Base-by-base conservation (phyloP, 2,797 vertebrate species). In the Clarias pachynema region DNA sequence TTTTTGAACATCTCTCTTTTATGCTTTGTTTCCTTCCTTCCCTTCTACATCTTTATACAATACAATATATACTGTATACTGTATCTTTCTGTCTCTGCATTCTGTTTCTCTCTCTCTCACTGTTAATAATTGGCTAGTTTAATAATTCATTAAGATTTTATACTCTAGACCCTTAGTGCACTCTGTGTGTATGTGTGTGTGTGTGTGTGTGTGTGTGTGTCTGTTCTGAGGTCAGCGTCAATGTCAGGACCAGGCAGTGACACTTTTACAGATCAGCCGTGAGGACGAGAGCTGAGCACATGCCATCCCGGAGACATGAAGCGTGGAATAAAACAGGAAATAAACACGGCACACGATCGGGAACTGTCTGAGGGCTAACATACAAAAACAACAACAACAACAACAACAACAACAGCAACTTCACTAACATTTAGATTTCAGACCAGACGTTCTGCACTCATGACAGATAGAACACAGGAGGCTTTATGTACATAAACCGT, bases 131-230 rank as follows among this genome's bases (percentile, higher is more conserved):
- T 44, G 44, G 44, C 29, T 16, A 31, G 22, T 34, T 65, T 31
- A 66, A 66, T 66, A 31, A 31, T 31, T 66, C 65, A 66, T 66
- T 26, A 66, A 29, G 29, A 18, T 66, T 66, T 65, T 34, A 31
- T 29, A 31, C 65, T 66, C 65, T 14, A 66, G 29, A 66, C 65
- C 26, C 15, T 65, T 65, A 26, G n/a, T 63, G n/a, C 62, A 26
- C 62, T n/a, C 24, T 63, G 10, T 63, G 24, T 63, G 60, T 63
- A 24, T 26, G 60, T 63, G 20, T 60, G 59, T n/a, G 60, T n/a
- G 60, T 62, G 60, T 62, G 60, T 62, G 60, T 62, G 60, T 62
- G 60, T 62, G 60, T 62, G 60, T 62, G 60, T n/a, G 60, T 62
- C 24, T 65, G 26, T 66, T 66, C 14, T 66, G 26, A 66, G 63